These are phyloP conservation scores for Calephelis nemesis DNA, from an alignment of 1,140 invertebrate genomes.

Conservation along the genomic window DNA sequence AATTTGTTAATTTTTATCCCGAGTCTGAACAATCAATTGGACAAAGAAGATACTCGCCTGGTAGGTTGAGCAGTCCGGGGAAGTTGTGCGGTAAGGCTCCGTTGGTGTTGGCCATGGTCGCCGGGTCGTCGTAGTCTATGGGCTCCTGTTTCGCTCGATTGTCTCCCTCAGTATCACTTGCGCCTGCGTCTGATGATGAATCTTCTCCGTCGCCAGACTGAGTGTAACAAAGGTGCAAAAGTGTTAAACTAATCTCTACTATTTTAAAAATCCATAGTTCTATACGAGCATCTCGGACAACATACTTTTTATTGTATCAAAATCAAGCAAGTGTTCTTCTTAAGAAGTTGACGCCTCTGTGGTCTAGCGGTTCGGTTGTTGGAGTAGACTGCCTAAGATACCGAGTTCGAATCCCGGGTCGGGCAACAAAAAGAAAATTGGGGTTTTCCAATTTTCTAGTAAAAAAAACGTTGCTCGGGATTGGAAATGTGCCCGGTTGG, in stretches of 20 bases:
- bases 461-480: no score
- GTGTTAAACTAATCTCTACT: not conserved
- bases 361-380: no score
- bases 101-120: slow-evolving; percentile 83
- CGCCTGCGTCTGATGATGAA: slow-evolving; percentile 83
- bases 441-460: no score
- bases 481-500: no score
- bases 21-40: not conserved
- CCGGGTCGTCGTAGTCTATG: slow-evolving; percentile 83
- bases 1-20: slow-evolving; percentile 1
- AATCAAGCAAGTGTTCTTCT: no score
- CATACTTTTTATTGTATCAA: no score
- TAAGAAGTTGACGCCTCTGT: no score
- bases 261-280: not conserved
- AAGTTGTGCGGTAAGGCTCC: slow-evolving; percentile 80
- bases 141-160: slow-evolving; percentile 82
- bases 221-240: not conserved
- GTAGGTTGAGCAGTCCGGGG: slow-evolving; percentile 64
- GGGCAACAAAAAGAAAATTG: no score
- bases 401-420: no score
- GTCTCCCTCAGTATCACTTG: slow-evolving; percentile 82
- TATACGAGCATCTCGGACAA: no score
- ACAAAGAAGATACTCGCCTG: slow-evolving; percentile 42
- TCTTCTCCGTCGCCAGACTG: slow-evolving; percentile 85
- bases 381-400: no score